Percentiles rank a stretch among this genome's conserved stretches.
These are phyloP conservation scores for Drosophila erecta DNA, from an alignment of 1,140 invertebrate genomes.

Conservation along the genomic window DNA sequence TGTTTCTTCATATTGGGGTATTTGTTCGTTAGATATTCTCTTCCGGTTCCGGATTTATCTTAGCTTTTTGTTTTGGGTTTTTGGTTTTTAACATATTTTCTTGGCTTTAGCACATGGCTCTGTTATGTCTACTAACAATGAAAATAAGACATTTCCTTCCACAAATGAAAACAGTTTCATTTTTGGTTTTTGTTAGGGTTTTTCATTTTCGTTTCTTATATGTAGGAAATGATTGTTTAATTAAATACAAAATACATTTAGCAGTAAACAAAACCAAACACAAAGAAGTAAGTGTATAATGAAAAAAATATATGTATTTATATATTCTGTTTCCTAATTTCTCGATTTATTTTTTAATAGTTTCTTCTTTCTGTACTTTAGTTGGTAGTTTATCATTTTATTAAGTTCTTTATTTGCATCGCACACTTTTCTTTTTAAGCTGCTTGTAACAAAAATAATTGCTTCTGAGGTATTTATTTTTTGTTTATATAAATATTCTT, in stretches of 20 bases:
- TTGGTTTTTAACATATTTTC: slow-evolving; percentile 41
- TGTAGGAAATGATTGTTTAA: slow-evolving; percentile 46
- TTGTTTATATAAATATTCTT: slow-evolving; percentile 80
- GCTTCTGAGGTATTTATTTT: slow-evolving; percentile 83
- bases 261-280: slow-evolving; percentile 44
- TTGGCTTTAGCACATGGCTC: slow-evolving; percentile 55
- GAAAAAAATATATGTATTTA: slow-evolving; percentile 52
- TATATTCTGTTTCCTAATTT: slow-evolving; percentile 60
- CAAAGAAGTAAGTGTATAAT: slow-evolving; percentile 54
- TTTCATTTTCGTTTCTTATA: slow-evolving; percentile 29
- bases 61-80: not conserved
- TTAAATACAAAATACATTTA: slow-evolving; percentile 57
- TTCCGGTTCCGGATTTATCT: slow-evolving; percentile 16
- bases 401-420: slow-evolving; percentile 59
- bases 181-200: slow-evolving; percentile 39
- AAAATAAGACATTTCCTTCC: slow-evolving; percentile 60
- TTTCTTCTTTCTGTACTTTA: slow-evolving; percentile 54
- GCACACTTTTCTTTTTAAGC: slow-evolving; percentile 47
- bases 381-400: slow-evolving; percentile 50
- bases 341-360: slow-evolving; percentile 46
- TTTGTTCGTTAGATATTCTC: slow-evolving; percentile 53
- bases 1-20: slow-evolving; percentile 60
- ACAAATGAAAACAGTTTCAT: slow-evolving; percentile 57
- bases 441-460: slow-evolving; percentile 83
- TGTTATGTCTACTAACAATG: slow-evolving; percentile 35